Percentiles rank a stretch among this genome's conserved stretches.
Conservation (phyloP, 2,888 invertebrate species). For the Mylabris sibirica region DNA sequence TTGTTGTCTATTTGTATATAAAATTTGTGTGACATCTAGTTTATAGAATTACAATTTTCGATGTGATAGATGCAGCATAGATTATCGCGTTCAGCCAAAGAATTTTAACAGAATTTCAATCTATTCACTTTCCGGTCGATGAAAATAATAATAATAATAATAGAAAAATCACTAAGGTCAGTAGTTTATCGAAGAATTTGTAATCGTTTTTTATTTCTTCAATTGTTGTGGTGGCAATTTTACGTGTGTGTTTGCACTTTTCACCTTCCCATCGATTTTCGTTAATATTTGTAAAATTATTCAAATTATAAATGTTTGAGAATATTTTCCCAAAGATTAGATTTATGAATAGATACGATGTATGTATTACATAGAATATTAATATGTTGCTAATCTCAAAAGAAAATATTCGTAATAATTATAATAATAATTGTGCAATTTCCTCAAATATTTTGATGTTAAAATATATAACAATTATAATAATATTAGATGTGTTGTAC, state of each 20-base stretch:
- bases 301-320: conserved; percentile 18
- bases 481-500: conserved; percentile 10
- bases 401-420: neutral
- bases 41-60: conserved; percentile 31
- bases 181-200: neutral
- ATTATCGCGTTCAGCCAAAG: conserved; percentile 29
- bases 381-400: conserved; percentile 14
- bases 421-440: conserved; percentile 25
- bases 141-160: neutral
- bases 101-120: conserved; percentile 17
- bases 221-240: neutral
- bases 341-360: conserved; percentile 11
- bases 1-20: conserved; percentile 23
- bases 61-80: conserved; percentile 36
- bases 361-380: neutral
- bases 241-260: conserved; percentile 12
- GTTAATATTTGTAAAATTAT: neutral
- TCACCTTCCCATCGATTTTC: neutral
- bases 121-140: neutral
- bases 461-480: neutral
- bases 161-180: neutral
- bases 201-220: neutral
- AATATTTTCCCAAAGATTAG: conserved; percentile 33
- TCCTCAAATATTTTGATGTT: conserved; percentile 5
- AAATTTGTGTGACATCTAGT: conserved; percentile 35